Percentiles rank a stretch among this genome's conserved stretches.
Conservation (phyloP, 2,113 vertebrate genomes). For the Raja brachyura region DNA sequence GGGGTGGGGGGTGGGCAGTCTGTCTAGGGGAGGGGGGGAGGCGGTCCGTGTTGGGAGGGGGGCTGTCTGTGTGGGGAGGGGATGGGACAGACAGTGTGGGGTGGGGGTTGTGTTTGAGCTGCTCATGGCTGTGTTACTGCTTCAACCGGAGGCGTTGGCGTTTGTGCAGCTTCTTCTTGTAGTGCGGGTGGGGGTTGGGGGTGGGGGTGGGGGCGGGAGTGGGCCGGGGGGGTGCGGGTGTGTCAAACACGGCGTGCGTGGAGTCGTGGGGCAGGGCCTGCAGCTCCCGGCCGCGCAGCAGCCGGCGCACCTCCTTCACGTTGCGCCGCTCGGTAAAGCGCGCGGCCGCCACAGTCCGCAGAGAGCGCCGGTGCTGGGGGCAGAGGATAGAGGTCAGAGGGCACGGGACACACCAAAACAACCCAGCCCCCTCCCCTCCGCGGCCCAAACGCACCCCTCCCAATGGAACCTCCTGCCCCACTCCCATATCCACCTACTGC, state of each 20-base stretch:
- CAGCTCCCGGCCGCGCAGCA: constrained; percentile 63
- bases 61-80: too few relatives aligned
- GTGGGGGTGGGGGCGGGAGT: constrained; percentile 49
- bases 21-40: too few relatives aligned
- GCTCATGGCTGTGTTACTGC: not conserved
- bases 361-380: constrained; percentile 70
- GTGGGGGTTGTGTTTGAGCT: too few relatives aligned
- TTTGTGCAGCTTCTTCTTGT: constrained; percentile 66
- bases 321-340: constrained; percentile 79
- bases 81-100: too few relatives aligned
- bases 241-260: constrained; percentile 77
- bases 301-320: constrained; percentile 75
- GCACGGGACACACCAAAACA: too few relatives aligned
- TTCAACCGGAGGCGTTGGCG: constrained; percentile 58
- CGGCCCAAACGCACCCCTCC: too few relatives aligned
- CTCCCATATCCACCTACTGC: too few relatives aligned
- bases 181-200: constrained; percentile 44
- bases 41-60: too few relatives aligned
- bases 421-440: too few relatives aligned
- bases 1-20: too few relatives aligned
- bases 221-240: constrained; percentile 63
- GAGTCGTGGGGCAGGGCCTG: constrained; percentile 64
- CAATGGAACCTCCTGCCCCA: too few relatives aligned
- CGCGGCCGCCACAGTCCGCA: constrained; percentile 70
- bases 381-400: not conserved